A percentile compares a stretch with the other conserved stretches of the same genome.
Evolutionary conservation across 2,888 invertebrate species (phyloP).

Genomic region (Acrocyrtus sp.): DNA sequence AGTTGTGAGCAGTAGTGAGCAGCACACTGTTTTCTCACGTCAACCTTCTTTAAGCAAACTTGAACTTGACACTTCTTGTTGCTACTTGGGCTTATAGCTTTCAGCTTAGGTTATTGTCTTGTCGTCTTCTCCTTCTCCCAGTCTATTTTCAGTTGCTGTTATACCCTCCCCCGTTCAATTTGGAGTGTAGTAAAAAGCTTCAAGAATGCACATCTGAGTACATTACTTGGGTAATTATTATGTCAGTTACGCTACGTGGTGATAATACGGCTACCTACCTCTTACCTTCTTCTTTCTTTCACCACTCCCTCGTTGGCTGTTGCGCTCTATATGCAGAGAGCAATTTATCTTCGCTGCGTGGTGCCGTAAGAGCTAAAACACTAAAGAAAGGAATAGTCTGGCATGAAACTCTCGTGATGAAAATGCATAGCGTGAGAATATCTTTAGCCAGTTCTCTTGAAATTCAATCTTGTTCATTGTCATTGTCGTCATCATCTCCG

Average conservation of each 20-base stretch:
- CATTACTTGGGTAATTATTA: background rate
- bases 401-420: background rate
- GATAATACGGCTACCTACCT: background rate
- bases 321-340: background rate
- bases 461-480: background rate
- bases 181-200: background rate
- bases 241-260: background rate
- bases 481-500: background rate
- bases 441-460: background rate
- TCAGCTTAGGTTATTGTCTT: background rate
- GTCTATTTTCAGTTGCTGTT: background rate
- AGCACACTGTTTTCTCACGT: too few relatives aligned
- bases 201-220: background rate
- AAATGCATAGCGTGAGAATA: background rate
- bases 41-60: background rate
- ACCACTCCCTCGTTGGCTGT: background rate
- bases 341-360: background rate
- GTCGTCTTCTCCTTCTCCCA: background rate
- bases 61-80: background rate
- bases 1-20: too few relatives aligned
- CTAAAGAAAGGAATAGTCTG: background rate
- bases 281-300: too few relatives aligned
- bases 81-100: background rate
- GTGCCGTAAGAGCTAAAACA: too few relatives aligned
- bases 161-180: background rate